phyloP scores from a whole-genome alignment of 2,888 invertebrate genomes.

The Tanytarsus gracilentus region DNA sequence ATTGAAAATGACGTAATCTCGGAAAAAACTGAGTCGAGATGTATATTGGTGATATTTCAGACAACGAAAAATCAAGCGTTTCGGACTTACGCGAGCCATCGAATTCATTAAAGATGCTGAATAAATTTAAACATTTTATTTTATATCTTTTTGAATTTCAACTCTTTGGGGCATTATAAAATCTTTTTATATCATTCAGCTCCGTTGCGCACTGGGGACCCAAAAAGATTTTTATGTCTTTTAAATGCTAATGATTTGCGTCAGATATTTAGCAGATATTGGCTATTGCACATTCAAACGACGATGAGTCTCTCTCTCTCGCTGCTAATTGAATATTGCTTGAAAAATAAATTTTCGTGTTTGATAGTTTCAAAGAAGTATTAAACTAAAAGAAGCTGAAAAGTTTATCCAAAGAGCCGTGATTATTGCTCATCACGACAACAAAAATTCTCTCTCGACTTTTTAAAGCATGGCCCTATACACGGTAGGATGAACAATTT shows the following conservation, averaged over 20 bases:
- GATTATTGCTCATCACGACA: no score
- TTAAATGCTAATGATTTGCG: conserved; percentile 22
- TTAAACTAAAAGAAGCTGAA: no score
- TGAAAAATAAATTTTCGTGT: background rate
- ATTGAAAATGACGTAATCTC: background rate
- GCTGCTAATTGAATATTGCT: background rate
- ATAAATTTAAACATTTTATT: conserved; percentile 2
- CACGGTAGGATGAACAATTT: no score
- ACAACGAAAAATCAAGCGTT: no score
- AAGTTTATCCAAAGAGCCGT: no score
- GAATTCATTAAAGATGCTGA: background rate
- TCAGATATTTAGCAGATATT: conserved; percentile 1
- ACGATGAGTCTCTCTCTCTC: background rate
- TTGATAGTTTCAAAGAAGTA: no score
- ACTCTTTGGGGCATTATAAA: conserved; percentile 5
- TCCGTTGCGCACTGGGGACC: background rate
- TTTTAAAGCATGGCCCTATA: no score
- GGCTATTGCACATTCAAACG: background rate
- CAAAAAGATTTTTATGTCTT: conserved; percentile 6
- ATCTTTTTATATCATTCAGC: background rate
- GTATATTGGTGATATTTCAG: no score
- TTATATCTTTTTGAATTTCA: background rate
- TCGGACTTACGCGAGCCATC: conserved; percentile 13
- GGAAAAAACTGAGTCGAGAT: no score
- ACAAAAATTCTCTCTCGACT: no score